phyloP scores from a whole-genome alignment of 2,888 invertebrate genomes.

The Agonopterix alstromeriana region DNA sequence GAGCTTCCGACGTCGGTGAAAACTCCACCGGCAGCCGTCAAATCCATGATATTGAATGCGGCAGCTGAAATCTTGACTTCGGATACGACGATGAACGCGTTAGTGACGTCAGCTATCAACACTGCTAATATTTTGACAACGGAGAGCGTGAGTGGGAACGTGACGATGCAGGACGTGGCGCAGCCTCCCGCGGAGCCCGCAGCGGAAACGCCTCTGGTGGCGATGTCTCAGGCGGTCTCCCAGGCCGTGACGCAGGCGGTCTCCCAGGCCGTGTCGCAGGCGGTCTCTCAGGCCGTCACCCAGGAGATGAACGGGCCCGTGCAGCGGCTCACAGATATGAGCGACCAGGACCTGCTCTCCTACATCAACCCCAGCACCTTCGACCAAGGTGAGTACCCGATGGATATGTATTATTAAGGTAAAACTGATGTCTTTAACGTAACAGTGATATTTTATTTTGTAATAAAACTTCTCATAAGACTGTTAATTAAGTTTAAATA shows the following conservation, averaged over 20 bases:
- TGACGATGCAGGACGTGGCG: constrained; percentile 28
- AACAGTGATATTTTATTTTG: neutral
- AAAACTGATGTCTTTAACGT: neutral
- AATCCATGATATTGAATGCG: constrained; percentile 86
- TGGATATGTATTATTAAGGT: constrained; percentile 37
- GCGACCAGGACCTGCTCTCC: constrained; percentile 90
- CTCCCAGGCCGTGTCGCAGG: constrained; percentile 66
- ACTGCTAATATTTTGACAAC: constrained; percentile 64
- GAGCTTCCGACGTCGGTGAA: constrained; percentile 59
- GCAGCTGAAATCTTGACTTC: constrained; percentile 83
- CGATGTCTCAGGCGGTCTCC: constrained; percentile 71
- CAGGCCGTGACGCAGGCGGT: constrained; percentile 69
- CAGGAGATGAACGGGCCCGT: constrained; percentile 78
- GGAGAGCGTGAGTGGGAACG: constrained; percentile 37
- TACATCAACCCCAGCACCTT: constrained; percentile 94
- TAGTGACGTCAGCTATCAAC: constrained; percentile 74
- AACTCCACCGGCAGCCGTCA: constrained; percentile 79
- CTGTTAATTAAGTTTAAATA: neutral
- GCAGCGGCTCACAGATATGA: constrained; percentile 88
- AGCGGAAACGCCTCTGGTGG: constrained; percentile 52
- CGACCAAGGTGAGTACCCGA: constrained; percentile 82
- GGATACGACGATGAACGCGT: constrained; percentile 74
- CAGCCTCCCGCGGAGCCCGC: constrained; percentile 49
- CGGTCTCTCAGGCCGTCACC: constrained; percentile 65
- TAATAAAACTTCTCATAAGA: neutral